Percentiles rank a stretch among this genome's conserved stretches.
phyloP scores from a whole-genome alignment of 1,140 invertebrate species.

The Phymastichus coffea region DNA sequence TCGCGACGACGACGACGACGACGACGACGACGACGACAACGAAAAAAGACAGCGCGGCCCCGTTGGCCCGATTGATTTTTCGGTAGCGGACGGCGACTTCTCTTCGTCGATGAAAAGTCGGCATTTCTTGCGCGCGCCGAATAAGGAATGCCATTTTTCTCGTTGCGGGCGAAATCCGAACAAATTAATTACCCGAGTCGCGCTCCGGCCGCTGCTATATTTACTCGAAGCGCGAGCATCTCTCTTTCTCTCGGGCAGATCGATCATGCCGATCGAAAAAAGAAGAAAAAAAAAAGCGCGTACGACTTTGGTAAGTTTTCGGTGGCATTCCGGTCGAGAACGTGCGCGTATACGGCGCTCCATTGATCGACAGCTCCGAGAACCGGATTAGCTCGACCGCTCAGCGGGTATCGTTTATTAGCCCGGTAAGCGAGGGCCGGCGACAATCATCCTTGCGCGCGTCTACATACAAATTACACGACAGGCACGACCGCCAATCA shows the following conservation, averaged over 20 bases:
- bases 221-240: not conserved
- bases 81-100: not conserved
- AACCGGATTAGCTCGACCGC: not conserved
- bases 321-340: no score
- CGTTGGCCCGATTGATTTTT: constrained; percentile 1
- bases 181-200: constrained; percentile 22
- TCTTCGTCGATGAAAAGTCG: not conserved
- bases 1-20: no score
- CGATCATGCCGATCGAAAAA: constrained; percentile 25
- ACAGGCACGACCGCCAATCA: no score
- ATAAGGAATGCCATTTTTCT: not conserved
- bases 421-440: constrained; percentile 1
- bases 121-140: not conserved
- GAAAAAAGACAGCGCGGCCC: no score
- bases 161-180: not conserved
- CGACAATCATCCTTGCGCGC: not conserved
- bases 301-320: not conserved
- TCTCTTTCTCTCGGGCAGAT: no score
- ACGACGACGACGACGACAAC: no score
- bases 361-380: constrained; percentile 8
- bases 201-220: not conserved
- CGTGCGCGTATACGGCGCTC: not conserved
- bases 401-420: not conserved
- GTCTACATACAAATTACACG: no score
- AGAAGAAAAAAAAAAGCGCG: not conserved